Base-by-base conservation (phyloP, 2,888 invertebrate genomes). In the Cryptocephalus moraei region DNA sequence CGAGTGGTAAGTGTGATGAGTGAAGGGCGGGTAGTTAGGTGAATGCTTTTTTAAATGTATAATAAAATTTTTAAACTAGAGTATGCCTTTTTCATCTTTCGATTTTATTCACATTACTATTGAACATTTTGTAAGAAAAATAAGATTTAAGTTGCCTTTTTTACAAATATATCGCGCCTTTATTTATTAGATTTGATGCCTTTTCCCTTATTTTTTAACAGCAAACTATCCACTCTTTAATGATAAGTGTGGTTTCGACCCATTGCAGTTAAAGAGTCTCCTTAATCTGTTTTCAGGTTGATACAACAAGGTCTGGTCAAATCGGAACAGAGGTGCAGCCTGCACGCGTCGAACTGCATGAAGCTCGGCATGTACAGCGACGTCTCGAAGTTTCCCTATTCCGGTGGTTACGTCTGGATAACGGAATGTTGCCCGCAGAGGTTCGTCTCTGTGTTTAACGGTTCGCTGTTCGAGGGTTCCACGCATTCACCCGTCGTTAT, bases 331-430 rank as follows among this genome's bases (percentile, higher is more conserved):
- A 79, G 77, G 66, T 91, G 91, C 62, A 73, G 75, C 1, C 70
- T 81, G 44, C 90, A 91, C 65, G 68, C 77, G 1, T 75, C 75
- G 44, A 78, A 76, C 50, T 84, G 84, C 57, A 73, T 90, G 1
- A 90, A 91, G 64, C 71, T 91, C 8, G 84, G 86, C 44, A 89
- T 90, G 81, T 91, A 89, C 68, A 88, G 87, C 1, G 91, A 91
- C 65, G 84, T 83, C 0, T 78, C 83, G 0, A 88, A 88, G 57
- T 90, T 91, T 66, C 89, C 89, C 0, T 88, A 84, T 66, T 89
- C 89, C 0, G 91, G 91, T 0, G 91, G 91, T 33, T 91, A 91
- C 63, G 91, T 91, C 1, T 91, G 91, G 91, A 88, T 91, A 55
- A 86, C 86, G 0, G 86, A 87, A 53, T 91, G 91, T 64, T 91